Conservation (phyloP, 2,113 vertebrate genomes). For the Tetrao urogallus region DNA sequence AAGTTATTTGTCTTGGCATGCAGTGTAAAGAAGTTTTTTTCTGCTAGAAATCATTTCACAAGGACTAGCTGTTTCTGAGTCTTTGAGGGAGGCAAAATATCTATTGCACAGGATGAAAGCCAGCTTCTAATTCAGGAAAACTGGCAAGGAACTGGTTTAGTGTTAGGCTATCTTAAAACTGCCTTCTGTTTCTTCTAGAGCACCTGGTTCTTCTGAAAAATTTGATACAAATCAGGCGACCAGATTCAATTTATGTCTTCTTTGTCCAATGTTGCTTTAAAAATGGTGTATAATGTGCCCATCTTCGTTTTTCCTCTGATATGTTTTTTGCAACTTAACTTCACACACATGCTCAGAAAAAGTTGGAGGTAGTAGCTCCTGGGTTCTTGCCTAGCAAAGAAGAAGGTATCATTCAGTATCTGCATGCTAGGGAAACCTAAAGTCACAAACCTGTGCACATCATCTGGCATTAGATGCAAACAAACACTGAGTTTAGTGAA, state of each 20-base stretch:
- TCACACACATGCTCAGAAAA: not conserved
- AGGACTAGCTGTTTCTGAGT: conserved; percentile 22
- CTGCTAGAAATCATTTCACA: not conserved
- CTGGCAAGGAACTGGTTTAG: not conserved
- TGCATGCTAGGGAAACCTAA: not conserved
- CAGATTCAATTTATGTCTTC: not conserved
- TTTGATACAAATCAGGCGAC: not conserved
- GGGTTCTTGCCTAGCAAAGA: not conserved
- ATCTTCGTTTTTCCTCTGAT: not conserved
- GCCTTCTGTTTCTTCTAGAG: conserved; percentile 45
- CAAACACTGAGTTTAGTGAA: not conserved
- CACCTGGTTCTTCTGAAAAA: conserved; percentile 32
- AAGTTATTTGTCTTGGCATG: not conserved
- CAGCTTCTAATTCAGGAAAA: conserved; percentile 55
- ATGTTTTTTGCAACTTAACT: not conserved
- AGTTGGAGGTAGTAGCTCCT: not conserved
- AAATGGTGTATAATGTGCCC: not conserved
- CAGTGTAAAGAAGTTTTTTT: not conserved
- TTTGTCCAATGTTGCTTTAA: not conserved
- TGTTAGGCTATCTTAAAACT: conserved; percentile 43
- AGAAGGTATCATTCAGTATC: not conserved
- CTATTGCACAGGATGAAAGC: not conserved
- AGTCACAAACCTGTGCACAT: not conserved
- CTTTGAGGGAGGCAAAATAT: conserved; percentile 38
- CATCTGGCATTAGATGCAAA: not conserved